Percentiles rank a stretch among this genome's conserved stretches.
Conservation (phyloP, 1,140 invertebrate species). For the Drosophila nebulosa region DNA sequence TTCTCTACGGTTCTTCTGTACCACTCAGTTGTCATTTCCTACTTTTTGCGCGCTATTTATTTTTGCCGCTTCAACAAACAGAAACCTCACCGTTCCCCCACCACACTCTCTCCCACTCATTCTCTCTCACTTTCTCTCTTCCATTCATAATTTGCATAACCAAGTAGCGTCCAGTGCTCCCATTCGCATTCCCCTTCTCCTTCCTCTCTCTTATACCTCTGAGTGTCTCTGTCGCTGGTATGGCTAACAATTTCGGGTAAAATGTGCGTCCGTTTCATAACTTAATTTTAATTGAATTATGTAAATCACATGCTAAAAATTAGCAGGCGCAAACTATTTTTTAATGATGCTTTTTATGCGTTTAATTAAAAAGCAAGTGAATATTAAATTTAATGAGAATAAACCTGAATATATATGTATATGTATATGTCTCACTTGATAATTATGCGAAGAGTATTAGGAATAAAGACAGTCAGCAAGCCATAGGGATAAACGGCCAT, state of each 20-base stretch:
- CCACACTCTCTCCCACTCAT: constrained; percentile 2
- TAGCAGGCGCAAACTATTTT: constrained; percentile 77
- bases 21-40: constrained; percentile 46
- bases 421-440: not conserved
- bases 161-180: constrained; percentile 27
- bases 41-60: constrained; percentile 63
- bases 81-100: no score
- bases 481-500: no score
- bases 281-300: constrained; percentile 79
- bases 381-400: constrained; percentile 73
- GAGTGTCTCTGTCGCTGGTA: not conserved
- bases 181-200: not conserved
- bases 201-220: not conserved
- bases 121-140: not conserved
- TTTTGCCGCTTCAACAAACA: constrained; percentile 74
- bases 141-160: constrained; percentile 55
- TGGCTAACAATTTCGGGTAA: constrained; percentile 21
- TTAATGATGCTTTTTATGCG: constrained; percentile 67
- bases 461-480: no score
- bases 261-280: constrained; percentile 70
- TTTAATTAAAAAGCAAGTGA: constrained; percentile 72
- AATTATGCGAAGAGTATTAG: not conserved
- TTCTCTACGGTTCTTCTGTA: not conserved
- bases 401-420: no score
- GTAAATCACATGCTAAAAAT: constrained; percentile 75